Conservation (phyloP, 2,797 vertebrate species). For the Mastacembelus armatus region DNA sequence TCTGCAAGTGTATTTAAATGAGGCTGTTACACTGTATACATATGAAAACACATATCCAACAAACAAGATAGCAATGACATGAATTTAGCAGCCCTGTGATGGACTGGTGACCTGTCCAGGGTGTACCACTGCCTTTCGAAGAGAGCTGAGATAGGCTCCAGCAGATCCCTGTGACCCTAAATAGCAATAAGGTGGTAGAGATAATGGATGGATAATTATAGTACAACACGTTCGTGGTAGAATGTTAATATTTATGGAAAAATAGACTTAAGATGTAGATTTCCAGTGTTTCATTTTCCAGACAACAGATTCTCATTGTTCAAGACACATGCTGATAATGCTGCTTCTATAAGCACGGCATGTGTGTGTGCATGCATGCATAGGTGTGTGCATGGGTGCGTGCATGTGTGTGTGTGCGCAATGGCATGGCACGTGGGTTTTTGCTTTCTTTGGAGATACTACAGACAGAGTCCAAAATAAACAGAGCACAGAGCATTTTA, state of each 20-base stretch:
- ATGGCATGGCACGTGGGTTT: neutral
- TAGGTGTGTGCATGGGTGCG: too few species aligned
- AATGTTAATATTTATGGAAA: too few species aligned
- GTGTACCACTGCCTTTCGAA: too few species aligned
- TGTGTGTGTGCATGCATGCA: neutral
- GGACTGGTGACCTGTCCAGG: too few species aligned
- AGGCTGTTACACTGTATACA: neutral
- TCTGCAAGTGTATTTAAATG: slow-evolving; percentile 14
- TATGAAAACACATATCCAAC: neutral
- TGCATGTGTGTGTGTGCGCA: neutral
- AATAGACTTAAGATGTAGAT: too few species aligned
- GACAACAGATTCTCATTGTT: slow-evolving; percentile 17
- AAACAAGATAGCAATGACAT: neutral
- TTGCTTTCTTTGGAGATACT: neutral
- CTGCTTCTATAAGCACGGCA: slow-evolving; percentile 26
- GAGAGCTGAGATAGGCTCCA: too few species aligned
- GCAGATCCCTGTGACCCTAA: too few species aligned
- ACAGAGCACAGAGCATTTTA: slow-evolving; percentile 49
- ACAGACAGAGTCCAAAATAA: slow-evolving; percentile 33
- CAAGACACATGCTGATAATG: slow-evolving; percentile 26
- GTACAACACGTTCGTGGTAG: too few species aligned
- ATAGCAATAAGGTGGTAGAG: too few species aligned
- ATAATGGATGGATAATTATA: too few species aligned
- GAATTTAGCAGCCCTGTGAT: too few species aligned
- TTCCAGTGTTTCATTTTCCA: neutral